Percentiles rank a stretch among this genome's conserved stretches.
phyloP scores from a whole-genome alignment of 2,888 invertebrate species.

The Sinohyriopsis cumingii region DNA sequence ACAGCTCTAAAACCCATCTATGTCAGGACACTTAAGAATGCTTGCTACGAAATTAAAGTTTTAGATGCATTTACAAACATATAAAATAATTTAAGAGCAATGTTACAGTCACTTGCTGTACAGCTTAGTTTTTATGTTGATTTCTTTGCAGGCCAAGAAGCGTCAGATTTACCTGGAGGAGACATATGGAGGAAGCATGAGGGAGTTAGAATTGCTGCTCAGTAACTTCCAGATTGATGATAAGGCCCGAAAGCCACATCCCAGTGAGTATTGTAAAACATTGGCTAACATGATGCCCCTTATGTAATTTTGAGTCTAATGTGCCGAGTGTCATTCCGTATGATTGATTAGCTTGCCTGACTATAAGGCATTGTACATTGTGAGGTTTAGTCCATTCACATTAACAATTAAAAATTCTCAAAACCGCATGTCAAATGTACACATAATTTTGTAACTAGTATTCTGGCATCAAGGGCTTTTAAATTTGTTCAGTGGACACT shows the following conservation, averaged over 20 bases:
- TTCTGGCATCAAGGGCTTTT: no score
- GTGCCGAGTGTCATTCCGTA: background rate
- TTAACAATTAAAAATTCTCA: no score
- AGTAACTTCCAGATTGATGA: conserved; percentile 55
- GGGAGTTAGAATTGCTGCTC: conserved; percentile 62
- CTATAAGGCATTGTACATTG: no score
- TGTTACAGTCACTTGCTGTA: background rate
- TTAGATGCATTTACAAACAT: background rate
- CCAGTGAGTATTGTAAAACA: conserved; percentile 16
- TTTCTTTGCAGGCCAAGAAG: conserved; percentile 62
- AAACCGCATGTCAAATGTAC: no score
- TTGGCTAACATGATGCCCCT: no score
- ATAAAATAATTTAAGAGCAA: background rate
- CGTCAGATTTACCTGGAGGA: conserved; percentile 67
- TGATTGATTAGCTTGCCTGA: background rate
- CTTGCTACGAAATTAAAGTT: no score
- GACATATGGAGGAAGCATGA: conserved; percentile 66
- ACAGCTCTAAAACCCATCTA: no score
- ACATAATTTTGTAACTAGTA: no score
- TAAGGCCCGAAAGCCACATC: conserved; percentile 21
- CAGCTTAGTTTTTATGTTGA: background rate
- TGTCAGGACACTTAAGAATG: background rate
- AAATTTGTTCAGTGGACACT: no score
- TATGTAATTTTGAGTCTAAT: background rate
- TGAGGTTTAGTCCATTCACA: no score